A percentile compares a stretch with the other conserved stretches of the same genome.
Evolutionary conservation across 2,113 vertebrate genomes (phyloP).

Genomic region (Coptodon bakossiorum): DNA sequence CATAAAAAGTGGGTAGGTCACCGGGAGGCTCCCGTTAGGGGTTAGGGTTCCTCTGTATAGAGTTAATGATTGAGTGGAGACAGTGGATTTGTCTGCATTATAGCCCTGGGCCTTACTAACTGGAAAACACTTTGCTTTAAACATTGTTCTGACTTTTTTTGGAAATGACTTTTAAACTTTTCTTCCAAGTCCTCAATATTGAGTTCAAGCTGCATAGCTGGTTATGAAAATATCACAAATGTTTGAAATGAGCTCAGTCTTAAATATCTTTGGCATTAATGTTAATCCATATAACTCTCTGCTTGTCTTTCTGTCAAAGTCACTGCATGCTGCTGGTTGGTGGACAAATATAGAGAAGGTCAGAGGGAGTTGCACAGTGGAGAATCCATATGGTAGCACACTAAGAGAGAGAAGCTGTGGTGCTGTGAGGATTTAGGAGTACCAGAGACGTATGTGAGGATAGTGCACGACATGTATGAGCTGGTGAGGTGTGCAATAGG

Average conservation of each 20-base stretch:
- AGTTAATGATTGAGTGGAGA: not conserved
- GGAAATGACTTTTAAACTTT: not conserved
- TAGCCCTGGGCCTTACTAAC: not conserved
- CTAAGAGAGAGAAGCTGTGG: rapidly evolving
- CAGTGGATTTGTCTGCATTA: not conserved
- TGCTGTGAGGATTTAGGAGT: not conserved
- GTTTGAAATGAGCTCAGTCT: rapidly evolving
- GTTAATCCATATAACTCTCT: not conserved
- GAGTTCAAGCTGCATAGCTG: not conserved
- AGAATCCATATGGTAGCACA: not conserved
- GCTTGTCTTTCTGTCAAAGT: not conserved
- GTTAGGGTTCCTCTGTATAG: not conserved
- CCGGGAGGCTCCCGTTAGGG: too few relatives aligned
- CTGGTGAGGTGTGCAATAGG: not conserved
- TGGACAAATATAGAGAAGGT: not conserved
- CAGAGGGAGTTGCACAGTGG: not conserved
- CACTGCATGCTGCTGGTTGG: not conserved
- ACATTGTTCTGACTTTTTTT: not conserved
- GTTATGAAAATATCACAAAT: not conserved
- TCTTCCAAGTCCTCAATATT: not conserved
- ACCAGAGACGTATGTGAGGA: not conserved
- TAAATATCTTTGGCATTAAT: rapidly evolving
- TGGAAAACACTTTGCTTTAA: not conserved
- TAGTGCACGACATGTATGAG: not conserved
- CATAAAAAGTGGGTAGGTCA: rapidly evolving